phyloP scores from a whole-genome alignment of 2,888 invertebrate species.

The Leptopilina myrica region DNA sequence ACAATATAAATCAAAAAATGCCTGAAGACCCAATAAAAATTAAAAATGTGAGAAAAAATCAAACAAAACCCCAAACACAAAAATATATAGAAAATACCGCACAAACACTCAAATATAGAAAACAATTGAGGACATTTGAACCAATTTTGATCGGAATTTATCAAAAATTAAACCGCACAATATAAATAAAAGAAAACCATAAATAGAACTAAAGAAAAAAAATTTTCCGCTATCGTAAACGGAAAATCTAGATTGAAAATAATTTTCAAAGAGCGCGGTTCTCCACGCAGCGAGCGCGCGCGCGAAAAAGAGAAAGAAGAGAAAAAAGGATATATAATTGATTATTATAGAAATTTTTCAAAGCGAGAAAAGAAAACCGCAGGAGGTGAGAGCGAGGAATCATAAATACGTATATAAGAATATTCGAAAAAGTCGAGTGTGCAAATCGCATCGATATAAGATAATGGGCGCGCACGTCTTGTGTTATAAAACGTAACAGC shows the following conservation, averaged over 20 bases:
- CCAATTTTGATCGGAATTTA: no score
- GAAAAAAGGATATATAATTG: not conserved
- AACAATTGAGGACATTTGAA: no score
- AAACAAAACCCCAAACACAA: no score
- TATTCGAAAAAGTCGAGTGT: slow-evolving; percentile 25
- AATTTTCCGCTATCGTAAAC: not conserved
- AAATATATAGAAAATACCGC: no score
- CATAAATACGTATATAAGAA: not conserved
- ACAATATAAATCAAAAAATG: no score
- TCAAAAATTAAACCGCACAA: no score
- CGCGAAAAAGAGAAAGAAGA: not conserved
- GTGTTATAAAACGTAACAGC: slow-evolving; percentile 42
- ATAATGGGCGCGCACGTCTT: slow-evolving; percentile 35
- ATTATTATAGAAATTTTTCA: not conserved
- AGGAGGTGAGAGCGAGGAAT: slow-evolving; percentile 38
- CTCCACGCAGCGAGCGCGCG: not conserved
- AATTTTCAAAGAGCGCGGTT: not conserved
- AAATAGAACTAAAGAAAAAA: not conserved
- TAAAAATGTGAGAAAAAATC: no score
- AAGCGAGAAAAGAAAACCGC: slow-evolving; percentile 39
- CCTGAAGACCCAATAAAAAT: no score
- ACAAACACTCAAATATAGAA: no score
- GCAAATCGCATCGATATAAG: slow-evolving; percentile 32
- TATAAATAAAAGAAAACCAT: no score
- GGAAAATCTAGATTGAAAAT: not conserved